Evolutionary conservation across 2,113 vertebrate species (phyloP).

Genomic region (Mandrillus leucophaeus): DNA sequence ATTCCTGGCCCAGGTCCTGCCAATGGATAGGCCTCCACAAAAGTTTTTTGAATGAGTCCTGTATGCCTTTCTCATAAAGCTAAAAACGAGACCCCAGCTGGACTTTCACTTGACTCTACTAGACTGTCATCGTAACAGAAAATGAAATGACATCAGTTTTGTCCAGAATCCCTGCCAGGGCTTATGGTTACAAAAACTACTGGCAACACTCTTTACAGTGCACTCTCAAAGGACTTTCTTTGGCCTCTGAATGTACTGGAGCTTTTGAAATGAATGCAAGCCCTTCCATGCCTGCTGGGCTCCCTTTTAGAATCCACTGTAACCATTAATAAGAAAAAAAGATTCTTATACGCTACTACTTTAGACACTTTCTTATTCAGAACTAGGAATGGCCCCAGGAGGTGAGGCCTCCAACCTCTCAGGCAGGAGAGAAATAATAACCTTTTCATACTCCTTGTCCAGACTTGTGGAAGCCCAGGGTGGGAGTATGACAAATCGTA

Average conservation of each 20-base stretch:
- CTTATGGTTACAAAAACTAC: conserved; percentile 47
- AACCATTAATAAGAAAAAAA: conserved; percentile 40
- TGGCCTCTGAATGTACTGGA: conserved; percentile 57
- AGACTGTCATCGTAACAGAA: conserved; percentile 27
- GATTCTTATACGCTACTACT: background rate
- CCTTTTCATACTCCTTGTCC: conserved; percentile 44
- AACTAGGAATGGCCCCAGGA: conserved; percentile 36
- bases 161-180: conserved; percentile 37
- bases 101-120: background rate
- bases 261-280: conserved; percentile 71
- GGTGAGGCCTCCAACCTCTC: conserved; percentile 39
- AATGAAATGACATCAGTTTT: conserved; percentile 44
- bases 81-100: background rate
- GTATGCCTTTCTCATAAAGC: background rate
- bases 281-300: conserved; percentile 62
- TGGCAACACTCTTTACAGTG: conserved; percentile 18
- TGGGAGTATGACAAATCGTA: background rate
- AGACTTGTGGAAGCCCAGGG: background rate
- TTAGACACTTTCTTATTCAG: conserved; percentile 50
- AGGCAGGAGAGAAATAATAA: conserved; percentile 52
- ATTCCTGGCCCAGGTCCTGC: background rate
- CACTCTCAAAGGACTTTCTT: conserved; percentile 64
- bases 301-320: conserved; percentile 53
- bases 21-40: background rate
- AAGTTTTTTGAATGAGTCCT: background rate